Percentiles rank a stretch among this genome's conserved stretches.
Conservation (phyloP, 2,113 vertebrate genomes). For the Laticauda colubrina region DNA sequence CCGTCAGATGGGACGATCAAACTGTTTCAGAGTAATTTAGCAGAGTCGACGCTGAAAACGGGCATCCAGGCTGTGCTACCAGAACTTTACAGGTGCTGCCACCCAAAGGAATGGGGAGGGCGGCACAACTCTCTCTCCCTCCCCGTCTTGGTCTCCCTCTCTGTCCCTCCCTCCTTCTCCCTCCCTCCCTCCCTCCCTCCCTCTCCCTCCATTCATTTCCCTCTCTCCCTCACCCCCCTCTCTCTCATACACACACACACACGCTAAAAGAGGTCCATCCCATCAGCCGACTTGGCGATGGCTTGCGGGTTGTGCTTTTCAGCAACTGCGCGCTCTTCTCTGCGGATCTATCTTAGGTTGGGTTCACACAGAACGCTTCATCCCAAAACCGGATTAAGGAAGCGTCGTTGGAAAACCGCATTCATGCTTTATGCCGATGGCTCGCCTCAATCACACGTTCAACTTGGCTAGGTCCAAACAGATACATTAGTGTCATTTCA, state of each 20-base stretch:
- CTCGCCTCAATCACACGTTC: neutral
- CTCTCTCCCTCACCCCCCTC: no score
- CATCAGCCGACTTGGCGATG: neutral
- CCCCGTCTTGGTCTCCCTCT: no score
- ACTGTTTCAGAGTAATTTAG: neutral
- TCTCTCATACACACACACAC: neutral
- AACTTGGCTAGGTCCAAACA: neutral
- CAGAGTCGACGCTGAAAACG: neutral
- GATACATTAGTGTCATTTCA: neutral
- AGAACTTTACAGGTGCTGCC: neutral
- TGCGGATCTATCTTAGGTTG: neutral
- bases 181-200: neutral
- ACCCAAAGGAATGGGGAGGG: neutral
- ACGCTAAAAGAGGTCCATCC: neutral
- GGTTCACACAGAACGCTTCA: neutral
- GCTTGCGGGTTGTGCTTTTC: neutral
- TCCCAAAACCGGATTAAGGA: neutral
- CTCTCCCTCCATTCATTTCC: no score
- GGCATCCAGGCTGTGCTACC: neutral
- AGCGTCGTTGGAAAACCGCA: neutral
- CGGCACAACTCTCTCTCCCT: neutral
- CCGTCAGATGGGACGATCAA: neutral
- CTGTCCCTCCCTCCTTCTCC: no score
- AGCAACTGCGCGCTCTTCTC: neutral
- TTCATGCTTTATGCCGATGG: neutral